Conservation (phyloP, 2,113 vertebrate genomes). For the Picathartes gymnocephalus region DNA sequence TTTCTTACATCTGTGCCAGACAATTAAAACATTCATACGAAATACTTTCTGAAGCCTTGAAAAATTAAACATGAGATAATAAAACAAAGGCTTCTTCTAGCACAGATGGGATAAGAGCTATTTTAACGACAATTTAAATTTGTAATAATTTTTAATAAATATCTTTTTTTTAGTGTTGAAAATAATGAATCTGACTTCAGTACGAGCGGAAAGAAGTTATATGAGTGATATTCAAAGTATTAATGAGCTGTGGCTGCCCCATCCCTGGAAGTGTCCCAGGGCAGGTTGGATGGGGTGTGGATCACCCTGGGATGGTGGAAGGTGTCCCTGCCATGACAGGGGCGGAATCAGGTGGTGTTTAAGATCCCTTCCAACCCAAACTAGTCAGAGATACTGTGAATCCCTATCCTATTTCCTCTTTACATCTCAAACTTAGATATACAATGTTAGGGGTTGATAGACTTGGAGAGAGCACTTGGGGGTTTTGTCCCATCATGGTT, state of each 20-base stretch:
- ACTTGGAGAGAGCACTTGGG: background rate
- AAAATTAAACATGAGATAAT: background rate
- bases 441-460: background rate
- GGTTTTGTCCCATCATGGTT: fast-evolving
- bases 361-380: background rate
- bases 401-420: background rate
- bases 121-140: background rate
- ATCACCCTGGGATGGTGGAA: background rate
- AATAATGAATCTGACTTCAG: background rate
- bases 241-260: background rate
- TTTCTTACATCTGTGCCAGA: background rate
- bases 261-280: background rate
- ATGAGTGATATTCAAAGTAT: background rate
- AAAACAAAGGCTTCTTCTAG: background rate
- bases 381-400: no score
- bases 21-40: background rate
- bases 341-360: background rate
- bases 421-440: background rate
- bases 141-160: background rate
- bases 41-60: background rate
- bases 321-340: background rate
- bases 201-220: background rate
- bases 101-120: background rate
- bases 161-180: background rate
- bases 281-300: fast-evolving